A percentile compares a stretch with the other conserved stretches of the same genome.
Evolutionary conservation across 2,797 vertebrate genomes (phyloP).

Genomic region (Enteromius mattozi): DNA sequence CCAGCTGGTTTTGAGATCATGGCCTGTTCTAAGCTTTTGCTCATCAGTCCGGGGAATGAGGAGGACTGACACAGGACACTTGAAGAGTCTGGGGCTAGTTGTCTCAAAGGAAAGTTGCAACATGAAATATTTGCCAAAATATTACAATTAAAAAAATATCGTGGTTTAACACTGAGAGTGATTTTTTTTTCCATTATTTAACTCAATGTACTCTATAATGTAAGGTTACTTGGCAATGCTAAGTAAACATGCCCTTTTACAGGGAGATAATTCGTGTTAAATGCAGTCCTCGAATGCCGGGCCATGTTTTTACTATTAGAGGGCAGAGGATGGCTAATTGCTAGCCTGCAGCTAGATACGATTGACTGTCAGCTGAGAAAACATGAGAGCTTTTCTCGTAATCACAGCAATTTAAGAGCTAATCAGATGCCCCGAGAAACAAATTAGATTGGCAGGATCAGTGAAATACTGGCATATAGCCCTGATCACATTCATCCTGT

Average conservation of each 20-base stretch:
- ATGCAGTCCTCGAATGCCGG: slow-evolving; percentile 42
- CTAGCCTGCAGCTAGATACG: slow-evolving; percentile 66
- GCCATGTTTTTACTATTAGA: slow-evolving; percentile 66
- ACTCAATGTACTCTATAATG: slow-evolving; percentile 36
- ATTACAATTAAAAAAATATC: background rate
- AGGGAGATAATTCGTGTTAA: slow-evolving; percentile 44
- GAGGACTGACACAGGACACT: background rate
- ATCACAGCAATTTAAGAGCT: slow-evolving; percentile 65
- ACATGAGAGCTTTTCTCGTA: slow-evolving; percentile 66
- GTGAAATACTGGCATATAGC: slow-evolving; percentile 60
- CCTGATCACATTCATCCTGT: slow-evolving; percentile 40
- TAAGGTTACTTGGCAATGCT: slow-evolving; percentile 19
- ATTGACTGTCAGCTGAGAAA: slow-evolving; percentile 72
- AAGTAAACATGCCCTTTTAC: slow-evolving; percentile 57
- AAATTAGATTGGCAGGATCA: slow-evolving; percentile 66
- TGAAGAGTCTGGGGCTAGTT: background rate
- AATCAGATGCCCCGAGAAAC: slow-evolving; percentile 66
- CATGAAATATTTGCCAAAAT: background rate
- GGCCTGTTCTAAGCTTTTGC: slow-evolving; percentile 35
- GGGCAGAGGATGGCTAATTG: slow-evolving; percentile 64
- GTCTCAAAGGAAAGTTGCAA: background rate
- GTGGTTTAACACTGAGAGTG: background rate
- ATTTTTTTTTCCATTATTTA: slow-evolving; percentile 25
- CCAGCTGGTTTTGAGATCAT: slow-evolving; percentile 53
- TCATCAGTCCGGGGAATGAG: slow-evolving; percentile 20